Evolutionary conservation across 2,797 vertebrate species (phyloP).

Genomic region (Tokudaia tokunoshimensis): DNA sequence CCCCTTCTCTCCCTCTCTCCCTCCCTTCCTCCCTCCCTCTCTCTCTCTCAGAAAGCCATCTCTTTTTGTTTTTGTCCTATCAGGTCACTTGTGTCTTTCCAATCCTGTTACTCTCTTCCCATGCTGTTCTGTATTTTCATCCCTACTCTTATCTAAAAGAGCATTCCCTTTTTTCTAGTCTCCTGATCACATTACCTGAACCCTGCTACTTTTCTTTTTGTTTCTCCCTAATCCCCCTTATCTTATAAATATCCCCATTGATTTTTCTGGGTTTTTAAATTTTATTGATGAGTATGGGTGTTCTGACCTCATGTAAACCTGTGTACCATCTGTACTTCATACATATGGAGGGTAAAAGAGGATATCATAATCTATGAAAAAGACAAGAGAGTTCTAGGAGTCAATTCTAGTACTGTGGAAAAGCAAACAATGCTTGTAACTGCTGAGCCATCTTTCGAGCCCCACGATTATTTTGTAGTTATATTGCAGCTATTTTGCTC

Average conservation of each 20-base stretch:
- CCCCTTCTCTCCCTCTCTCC: too few relatives aligned
- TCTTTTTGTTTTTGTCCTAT: background rate
- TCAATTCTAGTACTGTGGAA: background rate
- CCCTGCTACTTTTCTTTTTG: background rate
- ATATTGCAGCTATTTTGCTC: background rate
- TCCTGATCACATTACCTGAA: background rate
- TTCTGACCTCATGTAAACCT: background rate
- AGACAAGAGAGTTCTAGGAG: background rate
- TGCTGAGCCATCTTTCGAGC: accelerated
- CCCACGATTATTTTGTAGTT: background rate
- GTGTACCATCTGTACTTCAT: background rate
- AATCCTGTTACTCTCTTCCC: background rate
- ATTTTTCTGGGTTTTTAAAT: background rate
- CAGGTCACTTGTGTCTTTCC: background rate
- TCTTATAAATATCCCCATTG: background rate
- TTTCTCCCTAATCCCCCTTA: background rate
- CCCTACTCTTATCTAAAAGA: background rate
- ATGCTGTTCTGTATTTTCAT: background rate
- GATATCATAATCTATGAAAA: background rate
- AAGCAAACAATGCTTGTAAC: background rate
- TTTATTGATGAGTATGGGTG: background rate
- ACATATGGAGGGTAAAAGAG: background rate
- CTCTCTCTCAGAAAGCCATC: background rate
- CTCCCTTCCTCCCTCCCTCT: too few relatives aligned
- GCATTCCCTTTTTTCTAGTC: background rate